Evolutionary conservation across 2,888 invertebrate species (phyloP).

Genomic region (Agrotis clavis): DNA sequence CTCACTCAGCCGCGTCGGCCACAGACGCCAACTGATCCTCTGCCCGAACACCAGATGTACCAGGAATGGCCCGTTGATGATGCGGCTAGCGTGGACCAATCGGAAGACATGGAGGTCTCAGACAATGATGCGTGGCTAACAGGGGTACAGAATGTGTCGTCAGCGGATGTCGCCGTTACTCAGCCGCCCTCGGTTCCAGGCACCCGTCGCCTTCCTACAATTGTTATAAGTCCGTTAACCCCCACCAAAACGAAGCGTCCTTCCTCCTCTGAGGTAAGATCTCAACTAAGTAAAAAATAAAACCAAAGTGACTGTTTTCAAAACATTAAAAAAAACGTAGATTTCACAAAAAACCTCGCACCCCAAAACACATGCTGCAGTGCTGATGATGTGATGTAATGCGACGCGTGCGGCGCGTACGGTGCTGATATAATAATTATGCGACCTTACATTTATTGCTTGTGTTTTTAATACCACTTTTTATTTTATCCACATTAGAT

Average conservation of each 20-base stretch:
- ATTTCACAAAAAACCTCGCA: too few relatives aligned
- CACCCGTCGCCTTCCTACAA: not conserved
- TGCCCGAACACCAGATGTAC: not conserved
- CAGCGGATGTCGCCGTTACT: too few relatives aligned
- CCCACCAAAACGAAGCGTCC: not conserved
- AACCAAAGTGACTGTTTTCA: not conserved
- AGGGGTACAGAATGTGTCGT: too few relatives aligned
- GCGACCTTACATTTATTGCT: not conserved
- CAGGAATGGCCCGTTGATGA: slow-evolving; percentile 8
- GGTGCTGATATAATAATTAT: too few relatives aligned
- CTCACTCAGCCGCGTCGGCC: not conserved
- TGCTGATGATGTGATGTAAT: too few relatives aligned
- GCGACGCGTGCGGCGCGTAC: too few relatives aligned
- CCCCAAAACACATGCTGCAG: too few relatives aligned
- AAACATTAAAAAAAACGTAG: too few relatives aligned
- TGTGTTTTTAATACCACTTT: not conserved
- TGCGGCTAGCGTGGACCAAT: accelerated
- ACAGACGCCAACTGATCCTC: not conserved
- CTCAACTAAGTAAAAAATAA: not conserved
- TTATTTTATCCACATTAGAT: too few relatives aligned
- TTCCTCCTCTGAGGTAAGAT: slow-evolving; percentile 4
- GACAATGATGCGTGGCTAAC: not conserved
- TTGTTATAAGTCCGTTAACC: not conserved
- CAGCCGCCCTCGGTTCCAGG: not conserved
- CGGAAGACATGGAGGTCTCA: not conserved